Evolutionary conservation across 2,797 vertebrate genomes (phyloP), one percentile per base, ranked within the genome.

Genomic region (Sebastes matsubarae): DNA sequence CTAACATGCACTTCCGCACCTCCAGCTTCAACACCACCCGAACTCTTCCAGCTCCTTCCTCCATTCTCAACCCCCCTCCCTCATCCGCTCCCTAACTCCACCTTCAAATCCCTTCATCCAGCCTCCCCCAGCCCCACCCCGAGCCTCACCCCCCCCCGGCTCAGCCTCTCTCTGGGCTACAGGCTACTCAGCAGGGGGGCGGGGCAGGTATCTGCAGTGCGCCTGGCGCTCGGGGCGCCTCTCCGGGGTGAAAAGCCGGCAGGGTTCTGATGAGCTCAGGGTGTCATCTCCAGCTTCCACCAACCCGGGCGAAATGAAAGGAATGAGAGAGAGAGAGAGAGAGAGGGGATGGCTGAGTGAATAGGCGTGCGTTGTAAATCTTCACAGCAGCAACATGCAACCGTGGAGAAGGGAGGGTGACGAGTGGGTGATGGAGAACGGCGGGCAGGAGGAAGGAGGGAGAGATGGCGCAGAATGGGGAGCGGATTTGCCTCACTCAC

Each of bases 361-460:
- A 98, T 96, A 97, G 97, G 95, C 95, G 22, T 94, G 96, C 94
- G 96, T 97, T 97, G 96, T 97, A 97, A 97, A 97, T 97, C 96
- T 97, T 97, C 95, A 96, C 97, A 96, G 96, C 96, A 95, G 96
- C 97, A 97, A 97, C 97, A 96, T 96, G 96, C 95, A 95, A 95
- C 96, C 94, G 68, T 94, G 94, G 96, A 95, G 96, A 96, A 85
- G 84, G 82, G 79, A 83, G 87, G 87, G 80, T 72, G 80, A 82
- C 65, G 82, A 87, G 85, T 70, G 81, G 88, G 83, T 88, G 92
- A 88, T 75, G 80, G 87, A 87, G 85, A 84, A 71, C 50, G 58
- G 78, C 76, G 72, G 74, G 73, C 64, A 61, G 82, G 73, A 71
- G 54, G 84, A 65, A 57, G 76, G 57, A 80, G 58, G 36, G 70